These are phyloP conservation scores for Amblyraja radiata DNA, from an alignment of 2,797 vertebrate genomes.

Conservation along the genomic window DNA sequence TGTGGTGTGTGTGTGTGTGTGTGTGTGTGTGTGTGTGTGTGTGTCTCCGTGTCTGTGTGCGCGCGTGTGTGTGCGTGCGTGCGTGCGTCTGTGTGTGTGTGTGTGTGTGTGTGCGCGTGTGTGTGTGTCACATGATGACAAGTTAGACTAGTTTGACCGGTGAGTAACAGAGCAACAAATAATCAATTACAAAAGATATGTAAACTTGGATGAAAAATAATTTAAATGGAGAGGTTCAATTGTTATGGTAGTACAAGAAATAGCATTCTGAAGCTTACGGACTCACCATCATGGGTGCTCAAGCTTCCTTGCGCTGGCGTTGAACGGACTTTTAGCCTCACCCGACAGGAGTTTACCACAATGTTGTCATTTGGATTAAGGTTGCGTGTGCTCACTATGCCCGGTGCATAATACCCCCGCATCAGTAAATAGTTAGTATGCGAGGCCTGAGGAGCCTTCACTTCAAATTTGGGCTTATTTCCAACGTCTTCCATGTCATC, in stretches of 20 bases:
- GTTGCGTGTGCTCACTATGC: constrained; percentile 71
- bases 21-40: no score
- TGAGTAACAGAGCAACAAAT: not conserved
- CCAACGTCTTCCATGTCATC: constrained; percentile 65
- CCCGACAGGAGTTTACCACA: constrained; percentile 81
- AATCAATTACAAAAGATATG: no score
- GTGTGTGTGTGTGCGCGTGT: no score
- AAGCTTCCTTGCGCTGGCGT: constrained; percentile 57
- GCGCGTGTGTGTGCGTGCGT: no score
- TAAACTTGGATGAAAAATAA: not conserved
- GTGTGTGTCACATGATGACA: not conserved
- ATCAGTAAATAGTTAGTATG: constrained; percentile 94
- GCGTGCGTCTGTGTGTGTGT: no score
- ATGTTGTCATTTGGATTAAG: constrained; percentile 79
- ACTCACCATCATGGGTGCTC: constrained; percentile 8
- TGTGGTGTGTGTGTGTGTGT: no score
- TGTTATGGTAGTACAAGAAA: not conserved
- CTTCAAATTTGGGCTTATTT: constrained; percentile 62
- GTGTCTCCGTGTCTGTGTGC: no score
- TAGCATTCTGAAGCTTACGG: not conserved
- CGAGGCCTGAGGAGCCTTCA: constrained; percentile 80
- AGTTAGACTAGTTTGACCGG: not conserved
- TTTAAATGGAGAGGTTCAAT: not conserved
- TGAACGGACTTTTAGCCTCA: constrained; percentile 66
- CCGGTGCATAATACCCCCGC: constrained; percentile 76